Percentiles rank a stretch among this genome's conserved stretches.
Conservation (phyloP, 2,888 invertebrate genomes). For the Mythimna impura region DNA sequence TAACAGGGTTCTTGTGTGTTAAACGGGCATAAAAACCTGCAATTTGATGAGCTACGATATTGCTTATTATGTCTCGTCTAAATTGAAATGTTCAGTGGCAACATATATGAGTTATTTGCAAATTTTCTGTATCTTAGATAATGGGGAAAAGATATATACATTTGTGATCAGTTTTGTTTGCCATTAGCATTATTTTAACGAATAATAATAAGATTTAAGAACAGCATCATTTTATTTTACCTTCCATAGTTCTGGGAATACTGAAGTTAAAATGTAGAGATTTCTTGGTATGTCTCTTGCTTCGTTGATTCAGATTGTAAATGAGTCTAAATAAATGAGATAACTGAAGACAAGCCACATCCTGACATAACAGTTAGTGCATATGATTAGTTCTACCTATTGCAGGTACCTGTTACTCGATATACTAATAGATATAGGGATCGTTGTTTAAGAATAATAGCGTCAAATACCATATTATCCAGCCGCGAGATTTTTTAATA, state of each 20-base stretch:
- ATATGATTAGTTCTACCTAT: not conserved
- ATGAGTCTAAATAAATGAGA: conserved; percentile 24
- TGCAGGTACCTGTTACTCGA: not conserved
- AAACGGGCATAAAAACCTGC: not conserved
- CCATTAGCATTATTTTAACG: not conserved
- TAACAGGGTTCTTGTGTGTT: not conserved
- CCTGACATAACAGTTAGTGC: conserved; percentile 27
- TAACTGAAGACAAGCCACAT: conserved; percentile 16
- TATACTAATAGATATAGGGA: not conserved
- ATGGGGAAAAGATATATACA: not conserved
- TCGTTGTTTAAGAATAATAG: too few species aligned
- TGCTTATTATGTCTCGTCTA: not conserved
- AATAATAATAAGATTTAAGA: not conserved
- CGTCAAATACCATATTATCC: too few species aligned
- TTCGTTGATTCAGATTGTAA: conserved; percentile 4
- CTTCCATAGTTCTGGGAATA: conserved; percentile 5
- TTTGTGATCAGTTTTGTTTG: conserved; percentile 1
- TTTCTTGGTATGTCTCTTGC: conserved; percentile 1
- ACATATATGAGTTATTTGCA: not conserved
- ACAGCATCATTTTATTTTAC: not conserved
- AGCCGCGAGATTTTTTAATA: too few species aligned
- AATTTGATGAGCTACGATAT: conserved; percentile 1
- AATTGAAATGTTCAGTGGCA: not conserved
- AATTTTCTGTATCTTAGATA: not conserved
- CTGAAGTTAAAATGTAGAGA: not conserved